Evolutionary conservation across 2,797 vertebrate genomes (phyloP).

Genomic region (Phyllotis vaccarum): DNA sequence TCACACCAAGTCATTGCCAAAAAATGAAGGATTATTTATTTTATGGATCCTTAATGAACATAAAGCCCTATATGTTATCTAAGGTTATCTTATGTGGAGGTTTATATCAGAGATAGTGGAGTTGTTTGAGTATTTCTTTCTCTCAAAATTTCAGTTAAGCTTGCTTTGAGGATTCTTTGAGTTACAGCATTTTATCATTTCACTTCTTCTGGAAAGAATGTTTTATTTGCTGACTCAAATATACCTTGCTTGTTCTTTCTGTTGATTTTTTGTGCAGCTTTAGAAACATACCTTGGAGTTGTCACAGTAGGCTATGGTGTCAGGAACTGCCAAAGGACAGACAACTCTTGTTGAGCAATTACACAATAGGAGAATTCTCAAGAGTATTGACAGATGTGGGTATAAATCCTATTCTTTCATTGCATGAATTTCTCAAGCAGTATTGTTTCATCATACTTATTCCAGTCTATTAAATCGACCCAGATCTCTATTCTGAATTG

Average conservation of each 20-base stretch:
- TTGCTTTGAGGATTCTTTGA: background rate
- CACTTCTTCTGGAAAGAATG: too few relatives aligned
- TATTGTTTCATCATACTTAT: background rate
- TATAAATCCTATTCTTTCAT: background rate
- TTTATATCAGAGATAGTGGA: background rate
- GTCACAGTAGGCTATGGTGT: background rate
- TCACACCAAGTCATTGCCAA: too few relatives aligned
- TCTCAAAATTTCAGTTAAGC: constrained; percentile 6
- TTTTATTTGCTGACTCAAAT: too few relatives aligned
- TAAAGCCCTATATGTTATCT: too few relatives aligned
- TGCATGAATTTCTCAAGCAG: background rate
- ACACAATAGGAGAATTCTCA: background rate
- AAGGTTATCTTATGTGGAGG: background rate
- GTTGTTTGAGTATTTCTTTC: background rate
- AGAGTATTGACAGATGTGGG: background rate
- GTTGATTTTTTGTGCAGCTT: background rate
- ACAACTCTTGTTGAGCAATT: background rate
- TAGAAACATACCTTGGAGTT: background rate
- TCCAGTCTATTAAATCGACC: background rate
- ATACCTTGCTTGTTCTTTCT: too few relatives aligned
- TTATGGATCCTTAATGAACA: background rate
- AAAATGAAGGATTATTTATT: background rate
- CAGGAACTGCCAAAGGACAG: background rate
- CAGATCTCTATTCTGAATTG: background rate
- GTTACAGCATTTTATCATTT: background rate